Percentiles rank a stretch among this genome's conserved stretches.
These are phyloP conservation scores for Tyria jacobaeae DNA, from an alignment of 2,888 invertebrate genomes.

Conservation along the genomic window DNA sequence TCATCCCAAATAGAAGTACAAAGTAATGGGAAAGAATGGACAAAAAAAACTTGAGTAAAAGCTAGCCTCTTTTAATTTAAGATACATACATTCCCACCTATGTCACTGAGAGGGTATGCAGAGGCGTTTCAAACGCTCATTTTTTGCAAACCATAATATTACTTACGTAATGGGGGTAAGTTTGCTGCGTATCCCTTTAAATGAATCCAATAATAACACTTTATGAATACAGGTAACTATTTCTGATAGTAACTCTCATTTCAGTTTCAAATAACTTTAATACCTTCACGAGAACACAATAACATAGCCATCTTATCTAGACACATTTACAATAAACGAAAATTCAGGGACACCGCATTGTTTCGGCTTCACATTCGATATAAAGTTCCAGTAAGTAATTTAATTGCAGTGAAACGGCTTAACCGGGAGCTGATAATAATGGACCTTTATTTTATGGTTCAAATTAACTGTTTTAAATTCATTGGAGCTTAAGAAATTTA, in stretches of 20 bases:
- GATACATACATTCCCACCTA: too few relatives aligned
- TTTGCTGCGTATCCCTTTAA: too few relatives aligned
- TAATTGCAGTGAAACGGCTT: slow-evolving; percentile 30
- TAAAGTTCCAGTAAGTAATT: slow-evolving; percentile 36
- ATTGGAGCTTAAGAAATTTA: background rate
- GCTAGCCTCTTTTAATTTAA: too few relatives aligned
- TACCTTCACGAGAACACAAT: background rate
- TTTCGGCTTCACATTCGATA: slow-evolving; percentile 9
- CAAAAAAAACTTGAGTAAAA: too few relatives aligned
- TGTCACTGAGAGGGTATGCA: too few relatives aligned
- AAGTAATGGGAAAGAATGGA: too few relatives aligned
- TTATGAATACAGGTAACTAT: too few relatives aligned
- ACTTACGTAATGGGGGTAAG: too few relatives aligned
- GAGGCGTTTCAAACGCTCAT: too few relatives aligned
- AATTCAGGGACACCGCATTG: slow-evolving; percentile 17
- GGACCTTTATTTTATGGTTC: slow-evolving; percentile 19
- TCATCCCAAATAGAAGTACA: too few relatives aligned
- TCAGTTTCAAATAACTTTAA: background rate
- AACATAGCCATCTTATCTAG: background rate
- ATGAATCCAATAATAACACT: too few relatives aligned
- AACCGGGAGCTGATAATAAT: slow-evolving; percentile 25
- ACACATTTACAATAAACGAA: background rate
- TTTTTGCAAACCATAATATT: too few relatives aligned
- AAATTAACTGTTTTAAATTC: background rate
- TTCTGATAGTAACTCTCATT: background rate